Evolutionary conservation across 2,113 vertebrate genomes (phyloP).

Genomic region (Ciconia boyciana): DNA sequence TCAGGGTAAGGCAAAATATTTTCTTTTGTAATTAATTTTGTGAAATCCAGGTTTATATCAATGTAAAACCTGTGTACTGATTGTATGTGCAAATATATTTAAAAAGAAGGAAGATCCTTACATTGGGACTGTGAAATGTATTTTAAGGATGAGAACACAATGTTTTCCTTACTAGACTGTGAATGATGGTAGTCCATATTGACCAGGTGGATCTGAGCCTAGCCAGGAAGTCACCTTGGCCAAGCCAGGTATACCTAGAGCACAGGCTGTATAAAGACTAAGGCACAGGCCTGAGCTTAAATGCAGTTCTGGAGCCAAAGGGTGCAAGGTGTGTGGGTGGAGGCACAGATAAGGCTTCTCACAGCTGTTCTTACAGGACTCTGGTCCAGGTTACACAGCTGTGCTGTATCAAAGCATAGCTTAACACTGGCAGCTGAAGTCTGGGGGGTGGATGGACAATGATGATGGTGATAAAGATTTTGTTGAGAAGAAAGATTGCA

Average conservation of each 20-base stretch:
- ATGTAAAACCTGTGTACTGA: accelerated
- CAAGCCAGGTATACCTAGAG: neutral
- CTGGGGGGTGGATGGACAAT: no score
- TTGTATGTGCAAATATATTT: neutral
- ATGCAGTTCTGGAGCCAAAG: accelerated
- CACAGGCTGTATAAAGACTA: neutral
- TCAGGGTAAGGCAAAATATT: neutral
- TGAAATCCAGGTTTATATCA: neutral
- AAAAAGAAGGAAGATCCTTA: neutral
- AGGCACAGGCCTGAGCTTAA: neutral
- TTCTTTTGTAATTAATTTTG: neutral
- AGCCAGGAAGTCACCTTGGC: neutral
- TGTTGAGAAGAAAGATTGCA: neutral
- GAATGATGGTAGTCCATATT: no score
- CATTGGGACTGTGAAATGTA: neutral
- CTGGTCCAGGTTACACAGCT: neutral
- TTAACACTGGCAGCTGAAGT: neutral
- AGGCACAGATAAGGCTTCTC: neutral
- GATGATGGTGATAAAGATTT: neutral
- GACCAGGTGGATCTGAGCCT: neutral
- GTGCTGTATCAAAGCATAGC: neutral
- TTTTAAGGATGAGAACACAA: neutral
- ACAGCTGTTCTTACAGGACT: neutral
- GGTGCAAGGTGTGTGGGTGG: neutral
- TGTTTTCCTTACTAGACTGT: neutral